Conservation (phyloP, 2,797 vertebrate genomes). For the Staurois parvus region DNA sequence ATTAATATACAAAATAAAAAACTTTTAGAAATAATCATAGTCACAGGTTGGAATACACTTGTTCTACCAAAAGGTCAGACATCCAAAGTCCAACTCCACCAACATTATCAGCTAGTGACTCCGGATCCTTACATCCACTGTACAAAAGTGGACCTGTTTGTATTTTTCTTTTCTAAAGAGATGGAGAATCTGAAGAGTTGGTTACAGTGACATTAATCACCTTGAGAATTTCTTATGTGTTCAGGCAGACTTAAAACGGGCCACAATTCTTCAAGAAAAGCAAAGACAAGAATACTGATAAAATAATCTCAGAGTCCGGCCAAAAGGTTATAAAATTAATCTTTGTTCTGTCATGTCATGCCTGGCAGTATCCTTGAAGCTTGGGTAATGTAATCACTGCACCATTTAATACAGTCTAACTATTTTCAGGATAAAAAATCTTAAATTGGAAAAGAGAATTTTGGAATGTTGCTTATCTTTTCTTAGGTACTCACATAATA, state of each 20-base stretch:
- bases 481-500: background rate
- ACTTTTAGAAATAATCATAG: too few relatives aligned
- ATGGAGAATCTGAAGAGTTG: too few relatives aligned
- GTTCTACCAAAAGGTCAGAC: too few relatives aligned
- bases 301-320: background rate
- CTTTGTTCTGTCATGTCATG: background rate
- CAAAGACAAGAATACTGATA: background rate
- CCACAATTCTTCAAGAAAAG: background rate
- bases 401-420: background rate
- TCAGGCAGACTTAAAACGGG: background rate
- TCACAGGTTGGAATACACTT: too few relatives aligned
- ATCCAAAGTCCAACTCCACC: too few relatives aligned
- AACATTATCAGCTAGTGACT: too few relatives aligned
- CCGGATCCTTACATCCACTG: too few relatives aligned
- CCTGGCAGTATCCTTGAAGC: background rate
- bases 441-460: background rate
- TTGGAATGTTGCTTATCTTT: background rate
- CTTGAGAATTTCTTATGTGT: background rate
- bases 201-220: background rate
- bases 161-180: too few relatives aligned
- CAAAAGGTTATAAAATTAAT: conserved; percentile 3
- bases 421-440: background rate
- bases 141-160: too few relatives aligned
- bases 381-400: background rate
- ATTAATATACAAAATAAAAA: too few relatives aligned